These are phyloP conservation scores for Antennarius striatus DNA, from an alignment of 2,113 vertebrate species.

Conservation along the genomic window DNA sequence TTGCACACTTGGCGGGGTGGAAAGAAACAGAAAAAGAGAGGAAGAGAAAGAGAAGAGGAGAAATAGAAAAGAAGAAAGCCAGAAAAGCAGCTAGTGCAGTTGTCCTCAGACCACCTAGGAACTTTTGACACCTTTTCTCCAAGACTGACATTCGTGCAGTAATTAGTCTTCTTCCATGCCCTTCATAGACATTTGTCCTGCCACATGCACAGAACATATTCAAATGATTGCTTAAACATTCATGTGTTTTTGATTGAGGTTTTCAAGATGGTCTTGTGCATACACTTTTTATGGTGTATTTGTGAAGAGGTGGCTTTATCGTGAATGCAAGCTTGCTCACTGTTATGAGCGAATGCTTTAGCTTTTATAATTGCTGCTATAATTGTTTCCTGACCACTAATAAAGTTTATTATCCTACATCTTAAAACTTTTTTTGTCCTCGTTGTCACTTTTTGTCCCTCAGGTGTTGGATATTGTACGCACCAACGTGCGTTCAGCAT, in stretches of 20 bases:
- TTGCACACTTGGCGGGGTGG: slow-evolving; percentile 54
- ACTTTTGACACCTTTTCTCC: slow-evolving; percentile 71
- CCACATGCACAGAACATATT: slow-evolving; percentile 16
- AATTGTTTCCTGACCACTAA: background rate
- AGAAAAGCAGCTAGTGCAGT: slow-evolving; percentile 64
- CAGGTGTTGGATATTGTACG: slow-evolving; percentile 98
- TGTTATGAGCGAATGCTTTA: slow-evolving; percentile 16
- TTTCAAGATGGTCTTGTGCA: slow-evolving; percentile 8
- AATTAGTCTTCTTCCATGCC: slow-evolving; percentile 71
- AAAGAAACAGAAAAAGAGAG: slow-evolving; percentile 41
- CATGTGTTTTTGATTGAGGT: slow-evolving; percentile 20
- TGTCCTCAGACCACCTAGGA: slow-evolving; percentile 63
- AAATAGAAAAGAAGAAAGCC: slow-evolving; percentile 37
- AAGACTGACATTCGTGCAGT: slow-evolving; percentile 68
- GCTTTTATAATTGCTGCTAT: too few relatives aligned
- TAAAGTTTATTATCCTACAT: slow-evolving; percentile 16
- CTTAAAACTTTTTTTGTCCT: slow-evolving; percentile 37
- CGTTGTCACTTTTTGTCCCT: slow-evolving; percentile 11
- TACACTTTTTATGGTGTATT: background rate
- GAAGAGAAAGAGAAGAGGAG: slow-evolving; percentile 53
- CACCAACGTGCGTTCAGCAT: slow-evolving; percentile 84
- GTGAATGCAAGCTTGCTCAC: slow-evolving; percentile 20
- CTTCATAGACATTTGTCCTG: slow-evolving; percentile 37
- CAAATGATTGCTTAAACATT: background rate
- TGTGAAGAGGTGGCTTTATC: slow-evolving; percentile 7